Evolutionary conservation across 2,797 vertebrate genomes (phyloP).

Genomic region (Pterois miles): DNA sequence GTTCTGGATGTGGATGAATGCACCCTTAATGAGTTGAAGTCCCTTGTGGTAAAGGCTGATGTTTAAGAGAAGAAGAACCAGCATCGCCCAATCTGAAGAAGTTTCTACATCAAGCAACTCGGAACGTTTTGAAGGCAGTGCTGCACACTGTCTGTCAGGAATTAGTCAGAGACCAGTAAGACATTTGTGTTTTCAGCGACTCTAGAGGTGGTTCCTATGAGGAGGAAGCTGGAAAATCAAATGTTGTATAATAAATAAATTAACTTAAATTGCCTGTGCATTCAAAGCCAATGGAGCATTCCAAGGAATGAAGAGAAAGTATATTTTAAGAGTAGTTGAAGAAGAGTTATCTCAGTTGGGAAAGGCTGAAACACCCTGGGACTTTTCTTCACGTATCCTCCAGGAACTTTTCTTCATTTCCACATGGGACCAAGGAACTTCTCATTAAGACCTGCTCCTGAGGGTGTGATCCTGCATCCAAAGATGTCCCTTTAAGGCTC

Average conservation of each 20-base stretch:
- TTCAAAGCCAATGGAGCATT: neutral
- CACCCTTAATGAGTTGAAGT: too few species aligned
- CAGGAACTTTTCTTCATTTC: neutral
- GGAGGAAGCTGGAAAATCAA: too few species aligned
- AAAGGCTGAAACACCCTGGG: neutral
- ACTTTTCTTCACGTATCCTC: neutral
- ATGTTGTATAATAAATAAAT: neutral
- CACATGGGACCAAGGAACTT: neutral
- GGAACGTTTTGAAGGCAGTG: neutral
- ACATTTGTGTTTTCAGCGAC: neutral
- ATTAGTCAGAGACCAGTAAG: neutral
- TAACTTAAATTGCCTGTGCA: neutral
- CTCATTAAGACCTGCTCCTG: neutral
- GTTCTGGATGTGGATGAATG: neutral
- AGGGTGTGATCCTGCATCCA: neutral
- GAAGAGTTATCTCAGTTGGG: neutral
- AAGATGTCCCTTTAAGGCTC: neutral
- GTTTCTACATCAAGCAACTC: neutral
- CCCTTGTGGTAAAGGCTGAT: neutral
- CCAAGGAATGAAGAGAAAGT: neutral
- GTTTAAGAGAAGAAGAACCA: neutral
- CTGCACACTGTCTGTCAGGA: neutral
- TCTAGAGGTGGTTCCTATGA: too few species aligned
- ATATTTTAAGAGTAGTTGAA: neutral
- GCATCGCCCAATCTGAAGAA: neutral